phyloP scores from a whole-genome alignment of 1,140 invertebrate species.

The Formica exsecta region DNA sequence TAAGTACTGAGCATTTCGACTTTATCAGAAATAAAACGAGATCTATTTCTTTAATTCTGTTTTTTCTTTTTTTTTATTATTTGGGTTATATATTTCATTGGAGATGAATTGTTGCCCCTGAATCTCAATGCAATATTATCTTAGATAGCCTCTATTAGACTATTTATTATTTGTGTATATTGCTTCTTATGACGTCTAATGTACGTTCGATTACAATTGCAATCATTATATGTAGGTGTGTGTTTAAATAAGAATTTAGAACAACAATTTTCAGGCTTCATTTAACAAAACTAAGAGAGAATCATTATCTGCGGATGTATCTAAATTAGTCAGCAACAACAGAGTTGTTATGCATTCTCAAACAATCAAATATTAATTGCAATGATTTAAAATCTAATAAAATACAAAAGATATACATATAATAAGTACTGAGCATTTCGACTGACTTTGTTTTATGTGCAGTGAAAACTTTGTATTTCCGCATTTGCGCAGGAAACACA shows the following conservation, averaged over 20 bases:
- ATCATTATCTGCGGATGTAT: constrained; percentile 6
- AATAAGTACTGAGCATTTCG: constrained; percentile 58
- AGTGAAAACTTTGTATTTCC: background rate
- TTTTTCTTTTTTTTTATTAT: background rate
- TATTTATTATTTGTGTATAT: background rate
- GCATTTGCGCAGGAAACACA: background rate
- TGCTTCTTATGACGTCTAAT: background rate
- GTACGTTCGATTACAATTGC: background rate
- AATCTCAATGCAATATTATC: constrained; percentile 17
- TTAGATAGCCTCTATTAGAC: background rate
- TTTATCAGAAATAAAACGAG: background rate
- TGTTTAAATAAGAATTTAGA: background rate
- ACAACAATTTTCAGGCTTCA: constrained; percentile 3
- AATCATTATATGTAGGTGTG: background rate
- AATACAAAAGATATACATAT: constrained; percentile 49
- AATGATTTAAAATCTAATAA: constrained; percentile 36
- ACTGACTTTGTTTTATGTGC: constrained; percentile 24
- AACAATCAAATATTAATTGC: constrained; percentile 55
- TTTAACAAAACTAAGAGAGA: constrained; percentile 4
- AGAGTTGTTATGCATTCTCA: constrained; percentile 10
- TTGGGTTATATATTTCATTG: background rate
- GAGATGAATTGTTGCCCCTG: too few relatives aligned
- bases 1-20: constrained; percentile 57
- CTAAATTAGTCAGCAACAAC: constrained; percentile 29
- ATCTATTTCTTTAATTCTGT: background rate